Base-by-base conservation (phyloP, 1,140 invertebrate genomes). In the Melitaea cinxia region DNA sequence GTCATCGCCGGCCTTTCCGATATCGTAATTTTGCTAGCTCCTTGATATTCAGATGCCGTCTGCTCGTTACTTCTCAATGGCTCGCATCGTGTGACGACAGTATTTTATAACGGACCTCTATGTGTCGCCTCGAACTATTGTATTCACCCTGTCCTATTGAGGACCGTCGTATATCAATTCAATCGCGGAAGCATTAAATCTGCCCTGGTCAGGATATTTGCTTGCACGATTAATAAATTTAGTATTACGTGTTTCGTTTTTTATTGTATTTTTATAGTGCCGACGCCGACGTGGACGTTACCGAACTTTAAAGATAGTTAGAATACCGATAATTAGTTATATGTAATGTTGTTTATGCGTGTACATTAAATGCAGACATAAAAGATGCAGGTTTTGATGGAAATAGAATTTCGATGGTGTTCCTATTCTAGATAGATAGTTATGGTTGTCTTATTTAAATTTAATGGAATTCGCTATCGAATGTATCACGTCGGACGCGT, bases 11-110 rank as follows among this genome's bases (percentile, higher is more conserved):
- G 71, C 70, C 80, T 81, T 82, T 77, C 80, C 79, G 81, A 80
- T 84, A 84, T 85, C 77, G 75, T 80, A 79, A 85, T 77, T 77
- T 78, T 75, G 73, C 73, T 70, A 56, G 63, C 77, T 78, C 54
- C 65, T 87, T 88, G 72, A 73, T 83, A 88, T 89, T 88, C 85
- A 76, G 73, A 79, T 79, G 70, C 71, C 79, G 82, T 83, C 75
- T 75, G 69, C 72, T 75, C 72, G 73, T 85, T 83, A 82, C 73
- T 82, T 75, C 77, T 86, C 81, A 83, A 89, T 89, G 79, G 77
- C 58, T 63, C 62, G 72, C 58, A 78, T 78, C 74, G 76, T 81
- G 74, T 85, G 82, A 87, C 77, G 81, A 82, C 75, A 73, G 55
- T 65, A 72, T 72, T 45, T 84, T 82, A 79, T 86, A 86, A 88